A percentile compares a stretch with the other conserved stretches of the same genome.
phyloP scores from a whole-genome alignment of 2,888 invertebrate species.

The Cerceris rybyensis region DNA sequence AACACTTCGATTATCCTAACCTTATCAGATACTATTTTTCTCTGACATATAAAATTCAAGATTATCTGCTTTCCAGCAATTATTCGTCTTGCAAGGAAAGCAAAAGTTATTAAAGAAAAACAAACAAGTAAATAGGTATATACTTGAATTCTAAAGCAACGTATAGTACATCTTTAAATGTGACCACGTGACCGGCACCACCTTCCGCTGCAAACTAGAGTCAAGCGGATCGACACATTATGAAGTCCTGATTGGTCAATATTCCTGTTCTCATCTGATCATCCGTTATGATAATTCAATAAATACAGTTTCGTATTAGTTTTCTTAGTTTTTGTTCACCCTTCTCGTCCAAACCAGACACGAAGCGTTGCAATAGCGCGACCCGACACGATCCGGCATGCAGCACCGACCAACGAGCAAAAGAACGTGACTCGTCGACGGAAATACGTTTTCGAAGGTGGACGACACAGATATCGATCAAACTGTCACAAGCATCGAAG shows the following conservation, averaged over 20 bases:
- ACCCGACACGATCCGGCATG: not conserved
- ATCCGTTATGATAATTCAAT: conserved; percentile 68
- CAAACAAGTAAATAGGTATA: not conserved
- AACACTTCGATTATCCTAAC: too few species aligned
- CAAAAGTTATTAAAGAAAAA: too few species aligned
- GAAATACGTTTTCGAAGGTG: conserved; percentile 1
- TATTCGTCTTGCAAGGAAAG: too few species aligned
- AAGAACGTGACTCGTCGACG: not conserved
- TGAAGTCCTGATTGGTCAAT: conserved; percentile 56
- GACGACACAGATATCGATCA: conserved; percentile 18
- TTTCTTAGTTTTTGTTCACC: conserved; percentile 34
- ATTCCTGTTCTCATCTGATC: conserved; percentile 27
- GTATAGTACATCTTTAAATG: not conserved
- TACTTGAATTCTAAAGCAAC: not conserved
- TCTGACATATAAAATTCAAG: too few species aligned
- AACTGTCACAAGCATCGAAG: conserved; percentile 2
- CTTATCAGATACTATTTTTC: too few species aligned
- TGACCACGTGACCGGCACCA: conserved; percentile 29
- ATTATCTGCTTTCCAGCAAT: too few species aligned
- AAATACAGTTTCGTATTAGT: conserved; percentile 54
- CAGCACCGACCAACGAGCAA: not conserved
- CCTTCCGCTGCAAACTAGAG: conserved; percentile 41
- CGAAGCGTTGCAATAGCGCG: conserved; percentile 1
- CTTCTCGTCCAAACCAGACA: conserved; percentile 18
- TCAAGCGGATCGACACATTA: conserved; percentile 59